Evolutionary conservation across 2,113 vertebrate genomes (phyloP).

Genomic region (Mionectes macconnelli): DNA sequence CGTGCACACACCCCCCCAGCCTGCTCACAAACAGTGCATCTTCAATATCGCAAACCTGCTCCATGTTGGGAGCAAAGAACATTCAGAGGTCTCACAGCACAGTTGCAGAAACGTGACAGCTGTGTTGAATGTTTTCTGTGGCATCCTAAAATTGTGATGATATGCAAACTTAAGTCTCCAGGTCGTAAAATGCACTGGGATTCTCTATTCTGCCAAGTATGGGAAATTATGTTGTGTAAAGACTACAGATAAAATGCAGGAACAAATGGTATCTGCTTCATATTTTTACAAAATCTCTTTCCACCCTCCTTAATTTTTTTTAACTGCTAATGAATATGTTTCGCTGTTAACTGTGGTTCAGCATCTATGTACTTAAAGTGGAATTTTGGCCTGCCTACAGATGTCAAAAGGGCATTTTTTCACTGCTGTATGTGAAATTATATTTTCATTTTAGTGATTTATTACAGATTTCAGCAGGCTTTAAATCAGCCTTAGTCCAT

Average conservation of each 20-base stretch:
- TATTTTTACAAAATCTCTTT: neutral
- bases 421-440: neutral
- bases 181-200: neutral
- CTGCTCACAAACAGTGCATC: neutral
- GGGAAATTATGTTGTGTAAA: neutral
- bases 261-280: neutral
- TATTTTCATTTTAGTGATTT: slow-evolving; percentile 44
- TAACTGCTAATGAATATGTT: neutral
- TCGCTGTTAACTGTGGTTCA: neutral
- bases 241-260: neutral
- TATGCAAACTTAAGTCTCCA: slow-evolving; percentile 1
- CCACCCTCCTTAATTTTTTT: neutral
- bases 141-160: neutral
- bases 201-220: neutral
- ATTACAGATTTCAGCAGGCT: slow-evolving; percentile 7
- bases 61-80: neutral
- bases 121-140: neutral
- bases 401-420: slow-evolving; percentile 14
- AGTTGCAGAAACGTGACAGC: neutral
- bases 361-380: neutral
- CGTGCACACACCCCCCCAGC: neutral
- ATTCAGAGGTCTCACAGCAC: neutral
- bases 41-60: neutral
- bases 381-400: neutral
- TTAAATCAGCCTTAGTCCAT: slow-evolving; percentile 1